phyloP scores from a whole-genome alignment of 2,888 invertebrate genomes.

The Melikaiella ostensackeni region DNA sequence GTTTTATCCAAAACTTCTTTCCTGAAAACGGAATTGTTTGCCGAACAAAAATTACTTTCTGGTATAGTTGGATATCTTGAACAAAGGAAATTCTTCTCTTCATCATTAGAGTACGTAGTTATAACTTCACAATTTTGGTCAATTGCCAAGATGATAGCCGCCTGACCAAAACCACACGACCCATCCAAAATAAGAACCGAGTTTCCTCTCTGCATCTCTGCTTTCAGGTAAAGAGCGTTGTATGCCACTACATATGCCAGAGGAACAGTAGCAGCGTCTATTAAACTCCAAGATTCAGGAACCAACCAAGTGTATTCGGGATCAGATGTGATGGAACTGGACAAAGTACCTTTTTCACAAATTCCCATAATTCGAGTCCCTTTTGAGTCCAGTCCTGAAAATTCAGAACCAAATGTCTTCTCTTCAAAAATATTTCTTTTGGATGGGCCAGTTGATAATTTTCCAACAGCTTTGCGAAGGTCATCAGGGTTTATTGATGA shows the following conservation, averaged over 20 bases:
- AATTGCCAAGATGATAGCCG: conserved; percentile 82
- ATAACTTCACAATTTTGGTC: conserved; percentile 80
- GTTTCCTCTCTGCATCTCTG: conserved; percentile 77
- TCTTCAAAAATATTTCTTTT: neutral
- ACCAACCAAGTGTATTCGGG: conserved; percentile 78
- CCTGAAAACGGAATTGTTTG: conserved; percentile 83
- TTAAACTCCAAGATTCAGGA: conserved; percentile 81
- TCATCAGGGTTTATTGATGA: conserved; percentile 89
- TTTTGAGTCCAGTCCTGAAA: conserved; percentile 80
- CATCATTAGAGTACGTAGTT: conserved; percentile 80
- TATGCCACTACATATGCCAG: conserved; percentile 81
- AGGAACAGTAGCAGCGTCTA: conserved; percentile 84
- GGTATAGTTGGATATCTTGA: conserved; percentile 78
- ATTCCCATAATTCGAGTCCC: conserved; percentile 77
- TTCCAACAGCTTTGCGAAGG: conserved; percentile 84
- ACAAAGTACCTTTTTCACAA: conserved; percentile 73
- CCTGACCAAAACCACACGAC: conserved; percentile 83
- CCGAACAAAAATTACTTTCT: conserved; percentile 80
- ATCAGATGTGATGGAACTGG: conserved; percentile 79
- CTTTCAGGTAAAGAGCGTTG: conserved; percentile 80
- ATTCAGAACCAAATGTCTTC: conserved; percentile 80
- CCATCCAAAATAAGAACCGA: conserved; percentile 75
- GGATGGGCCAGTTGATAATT: neutral
- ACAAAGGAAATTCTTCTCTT: conserved; percentile 80
- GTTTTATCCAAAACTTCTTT: conserved; percentile 84